Base-by-base conservation (phyloP, 2,797 vertebrate species). In the Spondyliosoma cantharus region DNA sequence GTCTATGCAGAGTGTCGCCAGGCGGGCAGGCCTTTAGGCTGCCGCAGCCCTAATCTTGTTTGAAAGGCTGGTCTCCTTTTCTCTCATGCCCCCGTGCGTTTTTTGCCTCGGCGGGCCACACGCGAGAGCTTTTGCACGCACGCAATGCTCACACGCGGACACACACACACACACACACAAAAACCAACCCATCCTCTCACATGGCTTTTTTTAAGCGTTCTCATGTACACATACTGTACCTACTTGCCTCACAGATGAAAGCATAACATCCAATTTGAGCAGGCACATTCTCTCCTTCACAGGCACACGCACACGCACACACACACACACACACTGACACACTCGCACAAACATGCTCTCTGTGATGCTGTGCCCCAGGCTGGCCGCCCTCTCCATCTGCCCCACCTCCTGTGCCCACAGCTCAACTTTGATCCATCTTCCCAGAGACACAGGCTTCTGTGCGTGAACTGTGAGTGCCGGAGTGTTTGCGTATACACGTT, bases 391-490 rank as follows among this genome's bases (percentile, higher is more conserved):
- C 93, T 90, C 92, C 93, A 92, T 90, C 92, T 92, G 92, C 91
- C 84, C 93, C 92, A 92, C 91, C 93, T 94, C 89, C 85, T 89
- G 89, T 88, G 91, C 92, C 92, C 91, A 90, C 86, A 92, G 89
- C 93, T 92, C 91, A 91, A 93, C 92, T 94, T 94, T 94, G 93
- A 94, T 95, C 91, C 87, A 86, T 84, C 84, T 86, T 93, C 75
- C 82, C 84, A 90, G 80, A 87, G 82, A 87, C 83, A 79, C 52
- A 83, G 80, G 79, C 74, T 74, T 71, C 80, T 80, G 79, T 87
- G 72, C 87, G 87, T 77, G 85, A 82, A 81, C 82, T 57, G 86
- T 79, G 81, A 82, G 71, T 84, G 87, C 78, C 67, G 77, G 72
- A 78, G 84, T 74, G 91, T 91, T 90, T 91, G 90, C 74, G 79